Percentiles rank a stretch among this genome's conserved stretches.
phyloP scores from a whole-genome alignment of 2,888 invertebrate genomes.

The Rhagium mordax region DNA sequence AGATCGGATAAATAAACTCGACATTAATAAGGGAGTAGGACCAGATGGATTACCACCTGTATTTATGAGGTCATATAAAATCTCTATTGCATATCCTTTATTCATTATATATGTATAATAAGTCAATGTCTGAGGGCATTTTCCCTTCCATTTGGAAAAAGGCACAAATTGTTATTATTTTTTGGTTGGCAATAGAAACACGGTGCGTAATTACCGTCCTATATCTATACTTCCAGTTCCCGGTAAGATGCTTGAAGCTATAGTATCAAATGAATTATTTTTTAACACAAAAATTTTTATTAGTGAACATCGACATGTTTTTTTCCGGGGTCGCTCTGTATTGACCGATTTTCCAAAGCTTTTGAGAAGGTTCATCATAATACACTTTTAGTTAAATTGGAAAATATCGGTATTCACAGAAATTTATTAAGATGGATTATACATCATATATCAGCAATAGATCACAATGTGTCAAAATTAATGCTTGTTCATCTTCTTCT shows the following conservation, averaged over 20 bases:
- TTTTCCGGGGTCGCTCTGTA: slow-evolving; percentile 1
- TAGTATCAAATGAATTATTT: slow-evolving; percentile 4
- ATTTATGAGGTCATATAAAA: not conserved
- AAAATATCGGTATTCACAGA: slow-evolving; percentile 21
- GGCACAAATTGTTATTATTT: not conserved
- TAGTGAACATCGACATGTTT: slow-evolving; percentile 7
- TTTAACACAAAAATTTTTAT: not conserved
- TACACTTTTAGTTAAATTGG: not conserved
- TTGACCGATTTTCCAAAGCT: slow-evolving; percentile 5
- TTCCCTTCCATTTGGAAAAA: slow-evolving; percentile 5
- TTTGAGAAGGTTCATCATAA: slow-evolving; percentile 9
- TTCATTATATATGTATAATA: slow-evolving; percentile 12
- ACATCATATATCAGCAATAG: too few species aligned
- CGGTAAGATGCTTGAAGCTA: not conserved
- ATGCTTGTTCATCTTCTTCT: too few species aligned
- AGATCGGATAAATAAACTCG: not conserved
- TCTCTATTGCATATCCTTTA: not conserved
- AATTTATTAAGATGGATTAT: slow-evolving; percentile 10
- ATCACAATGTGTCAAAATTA: too few species aligned
- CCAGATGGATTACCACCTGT: slow-evolving; percentile 11
- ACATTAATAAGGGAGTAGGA: slow-evolving; percentile 6
- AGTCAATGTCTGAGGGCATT: slow-evolving; percentile 7
- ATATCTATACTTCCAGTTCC: too few species aligned
- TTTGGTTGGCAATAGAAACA: not conserved
- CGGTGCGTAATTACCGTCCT: slow-evolving; percentile 1